These are phyloP conservation scores for Sturmia bella DNA, from an alignment of 2,888 invertebrate species.

Conservation along the genomic window DNA sequence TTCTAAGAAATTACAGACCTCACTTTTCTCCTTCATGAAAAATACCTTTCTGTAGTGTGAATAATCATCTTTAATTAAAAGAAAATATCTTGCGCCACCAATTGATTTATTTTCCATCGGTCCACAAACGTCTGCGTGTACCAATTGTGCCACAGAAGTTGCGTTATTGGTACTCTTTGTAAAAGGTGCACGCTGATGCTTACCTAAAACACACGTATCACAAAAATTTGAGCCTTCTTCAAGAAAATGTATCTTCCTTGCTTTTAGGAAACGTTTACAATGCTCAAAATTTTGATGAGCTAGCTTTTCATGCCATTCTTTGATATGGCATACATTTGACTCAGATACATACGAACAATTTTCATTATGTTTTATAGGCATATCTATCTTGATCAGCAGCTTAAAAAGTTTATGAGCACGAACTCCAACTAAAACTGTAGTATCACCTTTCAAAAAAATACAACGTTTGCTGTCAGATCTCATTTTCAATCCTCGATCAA, in stretches of 20 bases:
- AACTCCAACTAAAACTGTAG: conserved; percentile 33
- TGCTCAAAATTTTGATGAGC: conserved; percentile 43
- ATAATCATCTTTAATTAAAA: conserved; percentile 69
- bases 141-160: conserved; percentile 46
- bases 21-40: conserved; percentile 4
- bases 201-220: conserved; percentile 46
- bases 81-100: conserved; percentile 60
- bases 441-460: too few species aligned
- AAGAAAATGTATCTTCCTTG: conserved; percentile 11
- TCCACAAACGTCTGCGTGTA: conserved; percentile 42
- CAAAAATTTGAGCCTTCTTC: conserved; percentile 44
- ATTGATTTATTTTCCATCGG: conserved; percentile 1
- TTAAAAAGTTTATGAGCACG: conserved; percentile 35
- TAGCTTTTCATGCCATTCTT: conserved; percentile 53
- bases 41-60: conserved; percentile 44
- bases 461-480: not conserved
- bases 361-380: conserved; percentile 6
- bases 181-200: conserved; percentile 50
- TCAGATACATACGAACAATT: conserved; percentile 28
- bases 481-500: too few species aligned
- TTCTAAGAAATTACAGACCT: too few species aligned
- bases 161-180: conserved; percentile 17
- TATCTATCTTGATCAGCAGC: conserved; percentile 35
- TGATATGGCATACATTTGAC: too few species aligned
- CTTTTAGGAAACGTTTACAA: conserved; percentile 45